Base-by-base conservation (phyloP, 2,113 vertebrate species). In the Sitta europaea region DNA sequence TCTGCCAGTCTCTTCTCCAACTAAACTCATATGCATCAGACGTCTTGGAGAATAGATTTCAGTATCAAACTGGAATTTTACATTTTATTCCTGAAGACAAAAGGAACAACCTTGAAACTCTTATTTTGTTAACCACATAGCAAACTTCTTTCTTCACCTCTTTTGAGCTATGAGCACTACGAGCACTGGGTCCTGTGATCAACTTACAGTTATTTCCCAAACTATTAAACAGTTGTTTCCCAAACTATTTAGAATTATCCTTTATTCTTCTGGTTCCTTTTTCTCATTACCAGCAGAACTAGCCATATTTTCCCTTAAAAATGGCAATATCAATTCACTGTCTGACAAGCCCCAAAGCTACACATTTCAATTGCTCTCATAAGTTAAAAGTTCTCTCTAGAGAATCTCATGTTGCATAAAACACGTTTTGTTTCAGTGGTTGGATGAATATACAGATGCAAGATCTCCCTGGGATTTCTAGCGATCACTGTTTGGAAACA, bases 391-490 rank as follows among this genome's bases (percentile, higher is more conserved):
- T 29, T 87, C 40, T 86, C 94, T 75, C 89, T 31, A 54, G 86
- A 94, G 92, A 87, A 48, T 36, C 28, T 57, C 24, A 10, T n/a
- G 66, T 40, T 87, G 51, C 57, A 78, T 45, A 78, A 81, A 92
- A 45, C 43, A 74, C 3, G 1, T 57, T 95, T 73, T 79, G 25
- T 89, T 87, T 72, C 77, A 92, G 77, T 48, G 53, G 61, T 53
- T 95, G 88, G 36, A 81, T 86, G 75, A 76, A 83, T 66, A 82
- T 7, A 90, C 16, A 88, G 88, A 73, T 35, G 66, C 2, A 59
- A 76, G 55, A 88, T 42, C 48, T 83, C 78, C 87, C 35, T 62
- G 93, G 84, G 84, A 91, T 81, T 90, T 95, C 81, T 51, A 86
- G 29, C 36, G 48, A 84, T 86, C 57, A 35, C 20, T 84, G 38